These are phyloP conservation scores for Coreoperca whiteheadi DNA, from an alignment of 2,113 vertebrate genomes.

Conservation along the genomic window DNA sequence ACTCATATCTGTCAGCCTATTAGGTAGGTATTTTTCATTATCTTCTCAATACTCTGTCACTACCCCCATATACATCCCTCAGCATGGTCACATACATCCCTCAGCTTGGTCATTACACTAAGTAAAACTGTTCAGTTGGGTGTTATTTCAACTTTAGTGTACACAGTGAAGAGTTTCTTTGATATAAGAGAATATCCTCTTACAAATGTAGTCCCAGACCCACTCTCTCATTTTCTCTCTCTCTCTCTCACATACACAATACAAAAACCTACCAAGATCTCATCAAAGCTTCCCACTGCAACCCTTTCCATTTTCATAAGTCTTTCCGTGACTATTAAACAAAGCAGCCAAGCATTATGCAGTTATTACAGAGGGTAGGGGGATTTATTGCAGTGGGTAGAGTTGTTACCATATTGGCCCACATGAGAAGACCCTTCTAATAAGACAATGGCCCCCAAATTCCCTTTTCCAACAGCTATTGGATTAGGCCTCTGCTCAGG, in stretches of 20 bases:
- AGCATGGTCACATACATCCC: background rate
- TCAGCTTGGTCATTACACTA: constrained; percentile 13
- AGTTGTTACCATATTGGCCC: background rate
- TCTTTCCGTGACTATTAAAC: background rate
- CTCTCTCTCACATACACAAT: background rate
- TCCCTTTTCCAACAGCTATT: background rate
- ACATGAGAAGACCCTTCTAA: background rate
- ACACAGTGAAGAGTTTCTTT: background rate
- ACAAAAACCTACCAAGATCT: background rate
- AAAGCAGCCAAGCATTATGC: background rate
- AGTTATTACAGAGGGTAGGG: background rate
- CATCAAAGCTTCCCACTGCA: background rate
- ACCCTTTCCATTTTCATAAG: background rate
- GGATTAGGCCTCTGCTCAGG: background rate
- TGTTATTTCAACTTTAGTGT: background rate
- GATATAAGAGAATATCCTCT: background rate
- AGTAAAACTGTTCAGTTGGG: constrained; percentile 8
- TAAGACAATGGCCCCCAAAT: background rate
- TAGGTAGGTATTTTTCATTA: constrained; percentile 35
- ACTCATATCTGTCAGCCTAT: constrained; percentile 25
- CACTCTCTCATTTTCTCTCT: background rate
- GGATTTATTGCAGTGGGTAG: background rate
- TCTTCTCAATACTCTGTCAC: constrained; percentile 10
- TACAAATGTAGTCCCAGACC: background rate
- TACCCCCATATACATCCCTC: background rate